Base-by-base conservation (phyloP, 2,113 vertebrate genomes). In the Elaphurus davidianus region DNA sequence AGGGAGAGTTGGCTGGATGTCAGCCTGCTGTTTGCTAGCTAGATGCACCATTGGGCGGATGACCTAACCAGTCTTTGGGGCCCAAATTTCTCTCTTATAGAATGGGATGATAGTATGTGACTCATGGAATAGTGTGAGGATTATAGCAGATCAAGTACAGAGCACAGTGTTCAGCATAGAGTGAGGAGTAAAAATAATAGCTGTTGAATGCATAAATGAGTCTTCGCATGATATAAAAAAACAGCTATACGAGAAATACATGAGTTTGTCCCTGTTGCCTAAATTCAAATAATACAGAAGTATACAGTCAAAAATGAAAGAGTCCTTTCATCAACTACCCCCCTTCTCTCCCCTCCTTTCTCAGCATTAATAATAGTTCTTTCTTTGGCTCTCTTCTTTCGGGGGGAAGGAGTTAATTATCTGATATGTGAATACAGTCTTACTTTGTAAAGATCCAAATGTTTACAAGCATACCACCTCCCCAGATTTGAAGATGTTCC, bases 271-370 rank as follows among this genome's bases (percentile, higher is more conserved):
- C 74, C 54, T 87, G 25, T 55, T 95, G n/a, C 60, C 92, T 43
- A 81, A 87, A 92, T 85, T 78, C 94, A 67, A 95, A 96, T 33
- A 85, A 87, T 78, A 87, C 17, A 87, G 57, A 96, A 83, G 17
- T 33, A 64, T 30, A 94, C 9, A 88, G 27, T 19, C 19, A 90
- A 95, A 96, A 83, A 81, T 74, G 40, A 92, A 96, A 96, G 79
- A 74, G 7, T 76, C 6, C 64, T 82, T 98, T 94, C 79, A 82
- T 14, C 62, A 64, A 19, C 64, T 67, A 43, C 11, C 13, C 36
- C 23, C 40, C 7, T 5, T 21, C 13, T 19, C 10, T 19, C 9
- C 57, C 60, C 96, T 23, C 67, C 67, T 94, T 94, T 60, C 50
- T 50, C 16, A 12, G 28, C 23, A 52, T 89, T 64, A 90, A 83